Evolutionary conservation across 1,140 invertebrate genomes (phyloP).

Genomic region (Caenorhabditis brenneri): DNA sequence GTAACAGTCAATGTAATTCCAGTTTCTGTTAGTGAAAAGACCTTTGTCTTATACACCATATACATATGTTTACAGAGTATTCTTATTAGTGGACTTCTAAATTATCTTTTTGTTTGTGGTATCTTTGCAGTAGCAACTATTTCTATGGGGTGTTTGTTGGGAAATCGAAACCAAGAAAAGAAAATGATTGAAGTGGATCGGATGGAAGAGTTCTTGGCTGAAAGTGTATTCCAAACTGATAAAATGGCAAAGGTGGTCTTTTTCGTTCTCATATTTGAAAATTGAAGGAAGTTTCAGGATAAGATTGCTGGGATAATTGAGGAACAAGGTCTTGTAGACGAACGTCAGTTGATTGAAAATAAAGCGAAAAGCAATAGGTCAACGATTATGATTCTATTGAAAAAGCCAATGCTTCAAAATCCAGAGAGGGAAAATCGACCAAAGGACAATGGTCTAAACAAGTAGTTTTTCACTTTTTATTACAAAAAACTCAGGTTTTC

Average conservation of each 20-base stretch:
- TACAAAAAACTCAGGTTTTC: no score
- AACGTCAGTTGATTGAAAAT: not conserved
- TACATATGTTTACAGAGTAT: not conserved
- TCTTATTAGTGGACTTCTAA: not conserved
- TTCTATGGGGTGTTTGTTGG: not conserved
- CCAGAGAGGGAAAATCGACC: not conserved
- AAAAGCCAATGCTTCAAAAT: no score
- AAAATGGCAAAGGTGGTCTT: not conserved
- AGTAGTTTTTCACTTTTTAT: not conserved
- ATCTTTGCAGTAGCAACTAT: not conserved
- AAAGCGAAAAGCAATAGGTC: not conserved
- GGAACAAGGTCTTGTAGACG: not conserved
- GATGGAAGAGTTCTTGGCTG: slow-evolving; percentile 5
- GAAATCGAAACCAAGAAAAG: slow-evolving; percentile 6
- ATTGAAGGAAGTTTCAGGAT: not conserved
- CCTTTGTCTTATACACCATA: not conserved
- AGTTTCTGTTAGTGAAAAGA: not conserved
- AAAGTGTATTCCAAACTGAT: slow-evolving; percentile 22
- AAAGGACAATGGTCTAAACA: not conserved
- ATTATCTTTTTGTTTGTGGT: slow-evolving; percentile 28
- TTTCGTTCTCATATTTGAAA: not conserved
- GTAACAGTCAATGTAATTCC: not conserved
- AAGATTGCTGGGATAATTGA: not conserved
- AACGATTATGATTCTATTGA: not conserved
- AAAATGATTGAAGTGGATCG: not conserved